Evolutionary conservation across 2,797 vertebrate species (phyloP).

Genomic region (Miichthys miiuy): DNA sequence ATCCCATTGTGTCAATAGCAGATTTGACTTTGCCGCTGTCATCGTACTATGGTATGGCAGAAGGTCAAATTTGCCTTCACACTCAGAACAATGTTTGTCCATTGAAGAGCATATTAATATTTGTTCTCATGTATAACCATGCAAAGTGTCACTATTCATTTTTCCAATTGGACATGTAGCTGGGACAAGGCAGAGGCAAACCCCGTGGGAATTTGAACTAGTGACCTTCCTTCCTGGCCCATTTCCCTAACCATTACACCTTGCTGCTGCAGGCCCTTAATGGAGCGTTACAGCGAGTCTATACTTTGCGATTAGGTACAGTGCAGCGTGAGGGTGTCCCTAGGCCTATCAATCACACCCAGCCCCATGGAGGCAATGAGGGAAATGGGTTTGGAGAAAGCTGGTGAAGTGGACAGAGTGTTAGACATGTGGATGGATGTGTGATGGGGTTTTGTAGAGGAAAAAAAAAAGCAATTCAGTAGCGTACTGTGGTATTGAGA

Average conservation of each 20-base stretch:
- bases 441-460: slow-evolving; percentile 25
- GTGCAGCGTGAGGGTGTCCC: slow-evolving; percentile 69
- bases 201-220: slow-evolving; percentile 73
- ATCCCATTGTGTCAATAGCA: slow-evolving; percentile 56
- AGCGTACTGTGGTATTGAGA: not conserved
- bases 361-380: slow-evolving; percentile 59
- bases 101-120: slow-evolving; percentile 18
- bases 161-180: slow-evolving; percentile 44
- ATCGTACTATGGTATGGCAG: not conserved
- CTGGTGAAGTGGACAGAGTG: slow-evolving; percentile 54
- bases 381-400: slow-evolving; percentile 73
- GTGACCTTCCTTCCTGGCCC: slow-evolving; percentile 77
- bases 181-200: slow-evolving; percentile 43
- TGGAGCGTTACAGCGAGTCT: slow-evolving; percentile 76
- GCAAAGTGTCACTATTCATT: slow-evolving; percentile 59
- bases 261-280: slow-evolving; percentile 73
- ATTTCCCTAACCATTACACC: slow-evolving; percentile 82
- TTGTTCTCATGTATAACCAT: slow-evolving; percentile 28
- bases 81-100: slow-evolving; percentile 38
- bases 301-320: slow-evolving; percentile 77
- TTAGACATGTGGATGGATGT: slow-evolving; percentile 63
- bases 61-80: slow-evolving; percentile 44
- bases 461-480: slow-evolving; percentile 30
- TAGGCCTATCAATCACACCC: slow-evolving; percentile 81
- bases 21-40: slow-evolving; percentile 57